Conservation (phyloP, 1,140 invertebrate species). For the Portunus trituberculatus region DNA sequence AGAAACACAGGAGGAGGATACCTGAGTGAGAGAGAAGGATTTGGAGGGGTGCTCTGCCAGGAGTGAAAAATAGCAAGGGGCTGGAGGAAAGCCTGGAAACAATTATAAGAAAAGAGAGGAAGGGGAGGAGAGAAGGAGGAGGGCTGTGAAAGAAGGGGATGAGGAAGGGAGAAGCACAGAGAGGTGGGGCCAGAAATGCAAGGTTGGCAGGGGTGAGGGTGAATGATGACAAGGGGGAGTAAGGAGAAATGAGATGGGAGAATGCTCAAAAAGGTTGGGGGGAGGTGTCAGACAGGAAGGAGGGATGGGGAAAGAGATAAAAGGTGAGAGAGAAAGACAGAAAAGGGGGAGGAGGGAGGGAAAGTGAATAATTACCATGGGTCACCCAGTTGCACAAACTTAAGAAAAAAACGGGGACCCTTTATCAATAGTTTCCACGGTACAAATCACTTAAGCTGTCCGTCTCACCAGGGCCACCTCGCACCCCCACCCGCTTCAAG, state of each 20-base stretch:
- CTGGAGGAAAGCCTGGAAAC: slow-evolving; percentile 37
- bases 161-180: slow-evolving; percentile 14
- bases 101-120: slow-evolving; percentile 50
- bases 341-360: not conserved
- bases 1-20: slow-evolving; percentile 23
- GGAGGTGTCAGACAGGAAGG: not conserved
- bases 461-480: not conserved
- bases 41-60: not conserved
- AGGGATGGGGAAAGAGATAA: not conserved
- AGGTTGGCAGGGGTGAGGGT: slow-evolving; percentile 54
- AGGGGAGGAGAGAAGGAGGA: slow-evolving; percentile 20
- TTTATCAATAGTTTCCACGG: slow-evolving; percentile 48
- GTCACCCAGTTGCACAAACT: slow-evolving; percentile 41
- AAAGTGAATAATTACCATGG: slow-evolving; percentile 33
- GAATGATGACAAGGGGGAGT: slow-evolving; percentile 48
- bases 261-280: slow-evolving; percentile 50
- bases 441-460: slow-evolving; percentile 38
- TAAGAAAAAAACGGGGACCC: slow-evolving; percentile 18
- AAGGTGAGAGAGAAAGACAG: not conserved
- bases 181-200: slow-evolving; percentile 55
- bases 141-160: slow-evolving; percentile 29
- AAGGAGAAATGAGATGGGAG: slow-evolving; percentile 44
- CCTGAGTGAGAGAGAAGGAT: not conserved
- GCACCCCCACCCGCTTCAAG: not conserved
- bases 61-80: slow-evolving; percentile 24